phyloP scores from a whole-genome alignment of 2,888 invertebrate genomes.

The Ophion slaviceki region DNA sequence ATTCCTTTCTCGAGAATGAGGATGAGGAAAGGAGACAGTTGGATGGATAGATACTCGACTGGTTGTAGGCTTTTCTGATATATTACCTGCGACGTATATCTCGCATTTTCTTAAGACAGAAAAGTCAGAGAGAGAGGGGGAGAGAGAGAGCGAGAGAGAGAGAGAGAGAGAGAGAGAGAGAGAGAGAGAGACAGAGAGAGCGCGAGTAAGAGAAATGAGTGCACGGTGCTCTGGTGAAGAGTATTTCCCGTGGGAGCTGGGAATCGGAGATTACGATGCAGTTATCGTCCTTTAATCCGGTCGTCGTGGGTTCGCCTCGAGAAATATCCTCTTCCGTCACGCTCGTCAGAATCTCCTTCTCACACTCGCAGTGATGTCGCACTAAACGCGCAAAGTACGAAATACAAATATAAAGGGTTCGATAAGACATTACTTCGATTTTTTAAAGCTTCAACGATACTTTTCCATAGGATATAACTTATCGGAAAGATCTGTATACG shows the following conservation, averaged over 20 bases:
- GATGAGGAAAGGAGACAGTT: constrained; percentile 32
- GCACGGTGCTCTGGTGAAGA: constrained; percentile 35
- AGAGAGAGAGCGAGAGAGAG: not conserved
- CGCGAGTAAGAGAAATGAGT: not conserved
- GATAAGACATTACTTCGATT: constrained; percentile 1
- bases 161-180: not conserved
- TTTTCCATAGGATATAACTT: not conserved
- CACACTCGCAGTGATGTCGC: constrained; percentile 11
- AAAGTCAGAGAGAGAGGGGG: constrained; percentile 31
- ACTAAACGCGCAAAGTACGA: not conserved
- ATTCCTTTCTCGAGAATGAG: constrained; percentile 46
- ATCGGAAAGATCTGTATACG: not conserved
- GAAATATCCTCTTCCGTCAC: constrained; percentile 17
- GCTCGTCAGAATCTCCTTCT: not conserved
- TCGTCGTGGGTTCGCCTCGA: constrained; percentile 38
- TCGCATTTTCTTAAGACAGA: constrained; percentile 36
- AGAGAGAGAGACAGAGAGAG: not conserved
- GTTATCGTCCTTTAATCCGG: constrained; percentile 76
- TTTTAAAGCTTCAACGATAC: not conserved
- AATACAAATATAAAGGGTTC: constrained; percentile 6
- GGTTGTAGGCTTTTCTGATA: constrained; percentile 45
- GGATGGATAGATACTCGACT: constrained; percentile 27
- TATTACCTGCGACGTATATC: constrained; percentile 21
- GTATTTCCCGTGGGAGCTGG: constrained; percentile 73
- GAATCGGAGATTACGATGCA: constrained; percentile 76